A percentile compares a stretch with the other conserved stretches of the same genome.
Evolutionary conservation across 2,888 invertebrate species (phyloP).

Genomic region (Neoaliturus tenellus): DNA sequence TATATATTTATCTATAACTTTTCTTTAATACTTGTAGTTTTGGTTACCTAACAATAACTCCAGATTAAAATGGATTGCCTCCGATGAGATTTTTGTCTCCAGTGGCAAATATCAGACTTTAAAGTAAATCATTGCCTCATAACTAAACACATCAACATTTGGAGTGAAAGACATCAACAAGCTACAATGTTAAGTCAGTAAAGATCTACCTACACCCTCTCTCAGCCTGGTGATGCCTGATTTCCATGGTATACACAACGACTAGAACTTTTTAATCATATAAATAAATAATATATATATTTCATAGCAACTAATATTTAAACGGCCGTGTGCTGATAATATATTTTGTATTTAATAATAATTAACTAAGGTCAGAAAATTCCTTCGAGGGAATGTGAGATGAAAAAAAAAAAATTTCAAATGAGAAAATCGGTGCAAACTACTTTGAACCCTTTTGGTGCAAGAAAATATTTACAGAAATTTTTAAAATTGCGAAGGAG

Average conservation of each 20-base stretch:
- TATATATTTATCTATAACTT: conserved; percentile 38
- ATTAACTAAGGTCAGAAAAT: no score
- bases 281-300: neutral
- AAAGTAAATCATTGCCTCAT: conserved; percentile 28
- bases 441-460: no score
- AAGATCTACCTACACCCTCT: conserved; percentile 18
- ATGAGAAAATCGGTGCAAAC: no score
- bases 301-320: no score
- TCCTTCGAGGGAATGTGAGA: no score
- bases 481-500: no score
- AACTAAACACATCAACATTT: conserved; percentile 28
- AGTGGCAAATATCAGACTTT: conserved; percentile 31
- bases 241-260: conserved; percentile 40
- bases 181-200: conserved; percentile 35
- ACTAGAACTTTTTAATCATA: neutral
- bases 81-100: conserved; percentile 47
- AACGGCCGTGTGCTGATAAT: no score
- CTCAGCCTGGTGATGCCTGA: conserved; percentile 3
- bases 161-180: conserved; percentile 50
- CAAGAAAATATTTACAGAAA: no score
- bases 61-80: conserved; percentile 4
- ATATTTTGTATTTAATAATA: no score
- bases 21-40: conserved; percentile 53
- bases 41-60: conserved; percentile 13
- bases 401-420: no score